Evolutionary conservation across 1,140 invertebrate species (phyloP).

Genomic region (Melipona quadrifasciata): DNA sequence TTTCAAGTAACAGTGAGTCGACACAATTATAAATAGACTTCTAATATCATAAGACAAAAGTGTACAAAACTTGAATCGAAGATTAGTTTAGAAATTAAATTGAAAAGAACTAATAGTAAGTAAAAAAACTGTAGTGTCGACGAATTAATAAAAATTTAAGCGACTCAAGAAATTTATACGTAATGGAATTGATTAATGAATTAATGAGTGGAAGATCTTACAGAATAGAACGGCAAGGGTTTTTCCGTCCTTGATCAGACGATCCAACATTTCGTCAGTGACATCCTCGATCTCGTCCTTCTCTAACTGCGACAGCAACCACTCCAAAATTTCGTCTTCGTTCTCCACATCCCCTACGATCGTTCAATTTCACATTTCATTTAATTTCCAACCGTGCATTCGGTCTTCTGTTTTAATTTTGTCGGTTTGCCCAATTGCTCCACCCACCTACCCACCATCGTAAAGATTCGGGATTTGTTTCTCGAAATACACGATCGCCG

Average conservation of each 20-base stretch:
- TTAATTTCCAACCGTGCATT: background rate
- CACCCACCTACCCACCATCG: constrained; percentile 85
- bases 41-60: too few species aligned
- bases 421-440: background rate
- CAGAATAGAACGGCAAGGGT: constrained; percentile 96
- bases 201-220: constrained; percentile 82
- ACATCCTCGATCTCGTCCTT: constrained; percentile 98
- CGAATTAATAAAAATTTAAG: background rate
- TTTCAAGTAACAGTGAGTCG: too few species aligned
- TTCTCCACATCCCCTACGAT: constrained; percentile 91
- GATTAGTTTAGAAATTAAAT: too few species aligned
- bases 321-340: constrained; percentile 95
- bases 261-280: constrained; percentile 96
- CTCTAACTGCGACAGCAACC: constrained; percentile 92
- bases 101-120: too few species aligned
- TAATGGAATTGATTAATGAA: background rate
- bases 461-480: constrained; percentile 96
- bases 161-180: background rate
- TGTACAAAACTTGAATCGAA: too few species aligned
- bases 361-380: constrained; percentile 36
- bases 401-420: background rate
- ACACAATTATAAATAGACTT: too few species aligned
- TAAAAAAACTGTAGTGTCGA: too few species aligned
- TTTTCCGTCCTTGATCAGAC: constrained; percentile 93
- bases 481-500: constrained; percentile 95